phyloP scores from a whole-genome alignment of 2,888 invertebrate genomes.

The Melieria crassipennis region DNA sequence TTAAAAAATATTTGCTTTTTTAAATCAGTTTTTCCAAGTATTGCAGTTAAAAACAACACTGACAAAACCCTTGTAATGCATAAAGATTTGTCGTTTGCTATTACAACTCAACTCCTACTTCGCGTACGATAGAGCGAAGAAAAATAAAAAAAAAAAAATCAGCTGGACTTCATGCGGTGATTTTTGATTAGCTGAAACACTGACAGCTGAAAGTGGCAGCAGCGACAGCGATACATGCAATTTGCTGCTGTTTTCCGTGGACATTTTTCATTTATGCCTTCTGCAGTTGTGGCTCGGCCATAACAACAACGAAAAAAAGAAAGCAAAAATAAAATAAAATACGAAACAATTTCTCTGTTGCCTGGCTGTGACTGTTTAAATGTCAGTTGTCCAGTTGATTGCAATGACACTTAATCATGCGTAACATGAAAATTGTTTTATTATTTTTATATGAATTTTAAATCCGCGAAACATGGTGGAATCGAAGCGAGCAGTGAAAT shows the following conservation, averaged over 20 bases:
- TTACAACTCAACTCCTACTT: too few relatives aligned
- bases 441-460: neutral
- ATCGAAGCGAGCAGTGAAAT: too few relatives aligned
- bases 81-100: too few relatives aligned
- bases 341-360: constrained; percentile 32
- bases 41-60: too few relatives aligned
- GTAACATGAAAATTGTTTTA: constrained; percentile 28
- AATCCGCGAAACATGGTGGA: too few relatives aligned
- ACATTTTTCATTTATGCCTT: neutral
- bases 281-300: neutral
- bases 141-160: too few relatives aligned
- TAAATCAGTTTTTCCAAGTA: too few relatives aligned
- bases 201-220: constrained; percentile 2
- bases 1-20: too few relatives aligned
- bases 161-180: constrained; percentile 52
- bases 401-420: constrained; percentile 51
- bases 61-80: too few relatives aligned
- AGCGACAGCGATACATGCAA: constrained; percentile 15
- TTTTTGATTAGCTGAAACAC: constrained; percentile 55
- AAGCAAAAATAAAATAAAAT: too few relatives aligned
- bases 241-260: constrained; percentile 15
- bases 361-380: constrained; percentile 27
- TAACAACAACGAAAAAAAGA: too few relatives aligned
- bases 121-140: too few relatives aligned
- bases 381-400: constrained; percentile 39